Base-by-base conservation (phyloP, 2,113 vertebrate species). In the Pyrgilauda ruficollis region DNA sequence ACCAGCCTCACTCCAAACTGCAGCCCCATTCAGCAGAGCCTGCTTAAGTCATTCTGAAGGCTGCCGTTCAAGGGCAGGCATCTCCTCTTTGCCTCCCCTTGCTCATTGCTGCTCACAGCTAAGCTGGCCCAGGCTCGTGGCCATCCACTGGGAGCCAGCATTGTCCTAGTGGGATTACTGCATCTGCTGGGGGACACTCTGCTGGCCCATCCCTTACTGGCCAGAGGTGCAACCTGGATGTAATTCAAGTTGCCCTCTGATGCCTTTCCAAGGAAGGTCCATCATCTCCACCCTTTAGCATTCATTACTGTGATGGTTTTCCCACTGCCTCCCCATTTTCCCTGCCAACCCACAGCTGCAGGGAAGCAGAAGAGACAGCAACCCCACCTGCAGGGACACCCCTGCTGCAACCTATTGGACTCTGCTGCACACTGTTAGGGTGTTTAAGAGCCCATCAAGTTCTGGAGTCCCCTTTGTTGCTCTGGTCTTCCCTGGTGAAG, bases 41-140 rank as follows among this genome's bases (percentile, higher is more conserved):
- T 89, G 49, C 58, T 84, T 69, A 78, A 94, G 84, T 94, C 22
- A 49, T 55, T 78, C 56, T 41, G 62, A 91, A 91, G 50, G 59
- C 91, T 77, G 68, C 86, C 2, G 0, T 84, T 93, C 61, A 70
- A 86, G 66, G 76, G 56, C 76, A 67, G 69, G 30, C 33, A 68
- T 43, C 84, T 0, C 1, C 66, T 72, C 22, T 43, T 84, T 70
- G 39, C 81, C 52, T 87, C 47, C 22, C 50, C 64, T 77, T 58
- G 8, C 39, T 83, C 50, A 17, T 31, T 64, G 47, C 52, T 89
- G 13, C 47, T 84, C 6, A 2, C 12, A 23, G 21, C 61, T 72
- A 43, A 78, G 19, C 33, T 41, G 49, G 21, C 28, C 28, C 35
- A 68, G 66, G 50, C 15, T 90, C 1, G 0, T 9, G 5, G 28